Evolutionary conservation across 2,797 vertebrate species (phyloP), one percentile per base, ranked within the genome.

Genomic region (Ptychobarbus kaznakovi): DNA sequence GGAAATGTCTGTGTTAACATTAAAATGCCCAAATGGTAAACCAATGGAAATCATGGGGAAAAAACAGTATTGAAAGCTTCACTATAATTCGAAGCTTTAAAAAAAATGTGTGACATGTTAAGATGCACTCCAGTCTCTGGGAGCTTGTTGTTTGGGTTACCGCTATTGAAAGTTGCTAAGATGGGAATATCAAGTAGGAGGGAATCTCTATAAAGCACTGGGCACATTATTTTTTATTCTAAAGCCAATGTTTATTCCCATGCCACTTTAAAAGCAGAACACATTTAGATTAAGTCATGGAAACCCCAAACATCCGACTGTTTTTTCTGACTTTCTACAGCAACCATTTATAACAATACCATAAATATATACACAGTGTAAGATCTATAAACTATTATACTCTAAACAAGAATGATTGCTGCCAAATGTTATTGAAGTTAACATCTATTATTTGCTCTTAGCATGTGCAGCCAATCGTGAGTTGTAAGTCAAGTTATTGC

Each of bases 111-210:
- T 86, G 86, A 82, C 86, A 42, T 89, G 86, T 86, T 86, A 69
- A 86, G 82, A 89, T 80, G 85, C 80, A 80, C 66, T 49, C 20
- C 53, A 82, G 38, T 90, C 79, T 88, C 87, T 93, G 90, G 91
- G 91, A 93, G 91, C 81, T 91, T 91, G 93, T 92, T 91, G 65
- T 72, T 28, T 86, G 76, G 83, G 90, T 88, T 89, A 72, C 91
- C 89, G 86, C 91, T 85, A 76, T 77, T 87, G 93, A 90, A 96
- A 90, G 95, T 96, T 89, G 94, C 90, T 93, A 91, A 92, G 93
- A 92, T 91, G 87, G 94, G 90, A 93, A 93, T 88, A 92, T 87
- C 90, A 89, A 89, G 92, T 92, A 74, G 91, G 91, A 93, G 90
- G 91, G 90, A 91, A 92, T 93, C 90, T 92, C 46, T 87, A 79